Evolutionary conservation across 2,797 vertebrate genomes (phyloP).

Genomic region (Pseudochirops cupreus): DNA sequence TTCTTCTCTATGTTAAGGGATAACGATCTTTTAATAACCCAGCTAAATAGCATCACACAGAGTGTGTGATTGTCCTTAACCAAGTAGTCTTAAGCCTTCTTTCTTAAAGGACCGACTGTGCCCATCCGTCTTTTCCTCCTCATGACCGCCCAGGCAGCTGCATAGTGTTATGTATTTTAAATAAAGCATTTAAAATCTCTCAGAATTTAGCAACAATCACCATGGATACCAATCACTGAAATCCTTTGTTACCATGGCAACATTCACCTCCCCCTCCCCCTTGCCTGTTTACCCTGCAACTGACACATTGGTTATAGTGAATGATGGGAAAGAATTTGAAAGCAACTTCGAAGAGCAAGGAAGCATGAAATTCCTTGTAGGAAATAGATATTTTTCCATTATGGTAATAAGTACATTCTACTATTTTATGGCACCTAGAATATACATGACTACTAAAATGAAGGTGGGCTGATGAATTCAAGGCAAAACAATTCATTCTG

Average conservation of each 20-base stretch:
- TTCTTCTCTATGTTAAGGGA: neutral
- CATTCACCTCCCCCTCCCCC: slow-evolving; percentile 59
- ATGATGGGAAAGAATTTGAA: slow-evolving; percentile 67
- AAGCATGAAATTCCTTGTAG: slow-evolving; percentile 71
- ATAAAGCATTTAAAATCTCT: slow-evolving; percentile 75
- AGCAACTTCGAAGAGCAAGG: slow-evolving; percentile 68
- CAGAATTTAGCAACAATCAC: slow-evolving; percentile 82
- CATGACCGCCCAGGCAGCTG: slow-evolving; percentile 59
- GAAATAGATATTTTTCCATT: slow-evolving; percentile 75
- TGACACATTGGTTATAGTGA: slow-evolving; percentile 76
- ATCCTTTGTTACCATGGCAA: slow-evolving; percentile 83
- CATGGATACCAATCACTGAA: slow-evolving; percentile 83
- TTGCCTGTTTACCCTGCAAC: slow-evolving; percentile 79
- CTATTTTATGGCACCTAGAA: slow-evolving; percentile 49
- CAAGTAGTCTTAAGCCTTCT: neutral
- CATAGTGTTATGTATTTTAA: slow-evolving; percentile 63
- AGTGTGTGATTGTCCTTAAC: slow-evolving; percentile 10
- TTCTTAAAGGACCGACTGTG: slow-evolving; percentile 10
- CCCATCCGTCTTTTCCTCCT: slow-evolving; percentile 25
- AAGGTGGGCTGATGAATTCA: slow-evolving; percentile 53
- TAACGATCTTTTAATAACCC: neutral
- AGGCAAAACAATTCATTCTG: slow-evolving; percentile 40
- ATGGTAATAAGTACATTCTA: slow-evolving; percentile 63
- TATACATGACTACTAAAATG: slow-evolving; percentile 49
- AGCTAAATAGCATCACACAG: neutral